These are phyloP conservation scores for Delphinus delphis DNA, from an alignment of 2,113 vertebrate species.

Conservation along the genomic window DNA sequence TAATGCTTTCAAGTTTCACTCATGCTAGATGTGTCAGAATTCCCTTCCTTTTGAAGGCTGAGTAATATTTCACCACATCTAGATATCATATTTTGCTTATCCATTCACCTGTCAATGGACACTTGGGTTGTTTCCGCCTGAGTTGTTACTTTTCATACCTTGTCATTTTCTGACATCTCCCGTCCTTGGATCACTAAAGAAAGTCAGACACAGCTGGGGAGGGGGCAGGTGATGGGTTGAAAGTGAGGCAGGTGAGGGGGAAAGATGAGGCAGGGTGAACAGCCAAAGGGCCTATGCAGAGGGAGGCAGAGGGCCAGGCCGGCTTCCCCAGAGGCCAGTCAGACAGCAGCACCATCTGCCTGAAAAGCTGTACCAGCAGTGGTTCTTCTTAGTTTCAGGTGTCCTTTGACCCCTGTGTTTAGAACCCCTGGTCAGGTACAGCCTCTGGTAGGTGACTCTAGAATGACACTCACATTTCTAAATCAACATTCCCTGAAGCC, in stretches of 20 bases:
- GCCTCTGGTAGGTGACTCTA: neutral
- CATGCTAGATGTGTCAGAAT: neutral
- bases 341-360: neutral
- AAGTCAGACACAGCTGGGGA: neutral
- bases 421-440: neutral
- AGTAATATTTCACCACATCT: neutral
- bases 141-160: neutral
- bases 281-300: neutral
- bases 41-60: neutral
- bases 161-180: neutral
- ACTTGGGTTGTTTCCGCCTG: neutral
- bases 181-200: neutral
- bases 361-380: neutral
- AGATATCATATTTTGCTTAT: neutral
- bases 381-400: neutral
- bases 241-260: neutral
- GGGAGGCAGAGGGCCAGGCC: neutral
- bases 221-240: neutral
- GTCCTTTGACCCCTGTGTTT: neutral
- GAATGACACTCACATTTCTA: neutral
- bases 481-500: neutral
- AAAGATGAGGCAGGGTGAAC: neutral
- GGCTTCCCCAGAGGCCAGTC: neutral
- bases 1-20: neutral
- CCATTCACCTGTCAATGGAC: neutral